Percentiles rank a stretch among this genome's conserved stretches.
phyloP scores from a whole-genome alignment of 2,797 vertebrate genomes.

The Myotis daubentonii region DNA sequence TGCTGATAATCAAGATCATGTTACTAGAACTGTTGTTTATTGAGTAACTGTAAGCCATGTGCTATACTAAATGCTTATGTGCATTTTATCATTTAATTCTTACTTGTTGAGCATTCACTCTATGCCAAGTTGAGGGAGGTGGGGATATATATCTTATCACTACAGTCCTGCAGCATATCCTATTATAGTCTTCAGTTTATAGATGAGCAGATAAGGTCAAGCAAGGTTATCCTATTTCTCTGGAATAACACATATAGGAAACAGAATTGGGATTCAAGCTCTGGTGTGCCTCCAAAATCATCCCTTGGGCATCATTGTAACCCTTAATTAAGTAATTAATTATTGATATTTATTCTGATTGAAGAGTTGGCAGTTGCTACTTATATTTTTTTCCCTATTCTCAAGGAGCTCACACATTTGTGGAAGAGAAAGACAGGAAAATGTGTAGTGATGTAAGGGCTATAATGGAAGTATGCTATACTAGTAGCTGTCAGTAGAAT shows the following conservation, averaged over 20 bases:
- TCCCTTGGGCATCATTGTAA: background rate
- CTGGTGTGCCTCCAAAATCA: background rate
- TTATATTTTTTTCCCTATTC: background rate
- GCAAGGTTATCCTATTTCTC: background rate
- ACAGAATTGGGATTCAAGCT: background rate
- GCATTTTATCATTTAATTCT: background rate
- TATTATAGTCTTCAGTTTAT: background rate
- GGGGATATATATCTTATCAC: background rate
- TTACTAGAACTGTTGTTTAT: background rate
- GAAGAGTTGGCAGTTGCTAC: background rate
- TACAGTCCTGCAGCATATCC: background rate
- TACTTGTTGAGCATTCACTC: background rate
- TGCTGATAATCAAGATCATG: background rate
- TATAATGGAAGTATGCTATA: background rate
- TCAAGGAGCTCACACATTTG: background rate
- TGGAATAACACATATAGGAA: background rate
- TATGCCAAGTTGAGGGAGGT: background rate
- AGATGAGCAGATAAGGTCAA: background rate
- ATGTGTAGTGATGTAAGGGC: background rate
- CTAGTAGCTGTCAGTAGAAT: background rate
- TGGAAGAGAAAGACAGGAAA: background rate
- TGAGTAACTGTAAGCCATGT: background rate
- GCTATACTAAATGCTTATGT: background rate
- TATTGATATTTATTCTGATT: slow-evolving; percentile 39
- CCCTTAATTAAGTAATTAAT: background rate